phyloP scores from a whole-genome alignment of 2,888 invertebrate species.

The Bombylius major region DNA sequence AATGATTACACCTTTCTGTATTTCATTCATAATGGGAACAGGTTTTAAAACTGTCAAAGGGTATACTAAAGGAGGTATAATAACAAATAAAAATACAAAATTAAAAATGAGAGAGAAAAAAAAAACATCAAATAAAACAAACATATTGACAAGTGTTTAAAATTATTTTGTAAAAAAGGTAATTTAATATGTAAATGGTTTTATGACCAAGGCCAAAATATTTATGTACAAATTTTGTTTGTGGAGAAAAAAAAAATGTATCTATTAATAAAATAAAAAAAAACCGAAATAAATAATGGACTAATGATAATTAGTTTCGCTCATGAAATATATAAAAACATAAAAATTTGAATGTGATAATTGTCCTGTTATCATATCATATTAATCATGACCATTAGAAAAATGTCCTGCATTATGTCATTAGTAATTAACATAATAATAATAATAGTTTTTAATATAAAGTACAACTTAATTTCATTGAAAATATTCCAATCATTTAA shows the following conservation, averaged over 20 bases:
- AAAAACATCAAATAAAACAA: too few relatives aligned
- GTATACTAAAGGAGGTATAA: too few relatives aligned
- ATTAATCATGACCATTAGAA: conserved; percentile 14
- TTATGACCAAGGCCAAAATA: neutral
- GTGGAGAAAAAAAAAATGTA: too few relatives aligned
- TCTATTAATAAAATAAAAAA: too few relatives aligned
- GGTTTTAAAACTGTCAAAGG: too few relatives aligned
- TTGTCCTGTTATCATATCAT: conserved; percentile 11
- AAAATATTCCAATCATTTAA: neutral
- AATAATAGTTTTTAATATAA: neutral
- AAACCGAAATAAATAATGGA: neutral
- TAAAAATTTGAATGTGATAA: conserved; percentile 11
- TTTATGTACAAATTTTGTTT: too few relatives aligned
- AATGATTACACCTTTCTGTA: neutral
- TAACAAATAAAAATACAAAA: too few relatives aligned
- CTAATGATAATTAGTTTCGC: neutral
- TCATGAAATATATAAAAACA: neutral
- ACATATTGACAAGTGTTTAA: neutral
- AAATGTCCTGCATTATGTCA: conserved; percentile 12
- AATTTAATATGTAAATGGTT: neutral
- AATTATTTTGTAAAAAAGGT: neutral
- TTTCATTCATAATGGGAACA: too few relatives aligned
- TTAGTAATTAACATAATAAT: conserved; percentile 14
- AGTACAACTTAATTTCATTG: neutral
- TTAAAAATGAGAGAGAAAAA: too few relatives aligned